phyloP scores from a whole-genome alignment of 2,888 invertebrate species.

The Hydropsyche betteni region DNA sequence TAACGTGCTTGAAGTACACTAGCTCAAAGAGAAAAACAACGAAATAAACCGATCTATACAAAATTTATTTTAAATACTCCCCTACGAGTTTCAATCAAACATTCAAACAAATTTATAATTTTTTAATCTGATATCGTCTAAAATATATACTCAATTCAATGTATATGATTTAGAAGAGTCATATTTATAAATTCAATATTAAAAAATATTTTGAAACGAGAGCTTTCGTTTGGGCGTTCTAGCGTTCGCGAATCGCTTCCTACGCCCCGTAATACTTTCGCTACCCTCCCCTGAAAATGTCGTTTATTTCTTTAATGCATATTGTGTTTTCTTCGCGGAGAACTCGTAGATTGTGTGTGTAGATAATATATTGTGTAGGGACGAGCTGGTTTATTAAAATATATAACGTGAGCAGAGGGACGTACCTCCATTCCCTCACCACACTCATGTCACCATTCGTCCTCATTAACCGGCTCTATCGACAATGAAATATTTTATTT shows the following conservation, averaged over 20 bases:
- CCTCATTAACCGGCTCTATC: conserved; percentile 13
- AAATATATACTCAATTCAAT: too few species aligned
- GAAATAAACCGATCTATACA: conserved; percentile 9
- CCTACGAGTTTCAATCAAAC: too few species aligned
- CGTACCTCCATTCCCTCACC: conserved; percentile 22
- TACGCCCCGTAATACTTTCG: conserved; percentile 41
- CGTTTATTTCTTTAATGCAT: conserved; percentile 52
- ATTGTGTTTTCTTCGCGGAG: conserved; percentile 52
- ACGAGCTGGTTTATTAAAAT: conserved; percentile 51
- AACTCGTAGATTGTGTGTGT: conserved; percentile 52
- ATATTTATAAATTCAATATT: too few species aligned
- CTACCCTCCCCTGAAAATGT: conserved; percentile 48
- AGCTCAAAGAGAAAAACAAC: conserved; percentile 16
- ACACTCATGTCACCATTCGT: conserved; percentile 29
- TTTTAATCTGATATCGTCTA: too few species aligned
- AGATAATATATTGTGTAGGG: conserved; percentile 51
- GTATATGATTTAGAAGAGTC: too few species aligned
- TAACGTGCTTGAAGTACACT: conserved; percentile 46
- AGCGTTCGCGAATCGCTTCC: conserved; percentile 37
- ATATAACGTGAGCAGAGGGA: conserved; percentile 45
- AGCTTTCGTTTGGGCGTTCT: conserved; percentile 11
- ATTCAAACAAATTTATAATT: too few species aligned
- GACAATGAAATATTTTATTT: neutral
- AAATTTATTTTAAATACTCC: too few species aligned
- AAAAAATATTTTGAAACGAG: neutral